Conservation (phyloP, 2,888 invertebrate genomes). For the Athalia circularis region DNA sequence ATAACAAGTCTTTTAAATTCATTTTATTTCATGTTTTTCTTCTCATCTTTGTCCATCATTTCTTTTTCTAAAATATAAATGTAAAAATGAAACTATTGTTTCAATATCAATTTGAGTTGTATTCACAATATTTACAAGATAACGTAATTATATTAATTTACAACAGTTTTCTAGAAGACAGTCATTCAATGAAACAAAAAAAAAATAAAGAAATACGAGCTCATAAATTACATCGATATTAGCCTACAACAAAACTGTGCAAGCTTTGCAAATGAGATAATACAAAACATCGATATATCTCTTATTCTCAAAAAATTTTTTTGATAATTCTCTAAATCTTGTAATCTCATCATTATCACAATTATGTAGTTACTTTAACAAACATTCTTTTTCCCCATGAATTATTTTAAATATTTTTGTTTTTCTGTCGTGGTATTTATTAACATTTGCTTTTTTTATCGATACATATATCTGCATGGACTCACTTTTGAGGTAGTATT, state of each 20-base stretch:
- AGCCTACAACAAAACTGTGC: slow-evolving; percentile 5
- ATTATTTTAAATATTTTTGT: slow-evolving; percentile 1
- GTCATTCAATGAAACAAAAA: slow-evolving; percentile 5
- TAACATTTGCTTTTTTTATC: not conserved
- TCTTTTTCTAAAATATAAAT: slow-evolving; percentile 46
- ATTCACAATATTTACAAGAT: slow-evolving; percentile 48
- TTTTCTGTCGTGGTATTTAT: not conserved
- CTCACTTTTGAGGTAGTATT: slow-evolving; percentile 10
- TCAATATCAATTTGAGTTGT: slow-evolving; percentile 46
- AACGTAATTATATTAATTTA: slow-evolving; percentile 2
- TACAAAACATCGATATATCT: slow-evolving; percentile 4
- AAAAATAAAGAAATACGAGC: slow-evolving; percentile 3
- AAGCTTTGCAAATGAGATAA: not conserved
- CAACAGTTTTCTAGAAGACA: slow-evolving; percentile 19
- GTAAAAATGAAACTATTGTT: slow-evolving; percentile 47
- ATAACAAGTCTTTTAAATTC: slow-evolving; percentile 44
- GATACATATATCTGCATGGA: not conserved
- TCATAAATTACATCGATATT: slow-evolving; percentile 9
- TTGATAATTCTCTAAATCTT: not conserved
- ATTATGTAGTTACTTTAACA: slow-evolving; percentile 3
- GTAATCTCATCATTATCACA: slow-evolving; percentile 30
- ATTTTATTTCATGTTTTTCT: slow-evolving; percentile 22
- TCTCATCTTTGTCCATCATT: slow-evolving; percentile 1
- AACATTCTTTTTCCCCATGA: not conserved
- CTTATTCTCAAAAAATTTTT: slow-evolving; percentile 9